Percentiles rank a stretch among this genome's conserved stretches.
Evolutionary conservation across 2,888 invertebrate species (phyloP).

Genomic region (Ophion slaviceki): DNA sequence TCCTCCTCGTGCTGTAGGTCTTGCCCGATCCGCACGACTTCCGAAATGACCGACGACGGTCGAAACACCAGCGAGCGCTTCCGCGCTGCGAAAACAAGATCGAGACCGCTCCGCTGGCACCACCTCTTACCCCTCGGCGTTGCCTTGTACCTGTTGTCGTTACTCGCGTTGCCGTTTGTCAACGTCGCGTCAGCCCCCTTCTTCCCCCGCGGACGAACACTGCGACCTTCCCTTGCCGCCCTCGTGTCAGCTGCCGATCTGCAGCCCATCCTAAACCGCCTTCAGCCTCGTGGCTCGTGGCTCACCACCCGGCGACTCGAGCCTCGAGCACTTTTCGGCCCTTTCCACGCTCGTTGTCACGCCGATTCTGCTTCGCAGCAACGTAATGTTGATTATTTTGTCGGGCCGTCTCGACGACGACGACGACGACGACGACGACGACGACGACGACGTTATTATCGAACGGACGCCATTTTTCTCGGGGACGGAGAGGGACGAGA

Average conservation of each 20-base stretch:
- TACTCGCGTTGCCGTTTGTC: conserved; percentile 25
- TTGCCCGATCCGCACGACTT: conserved; percentile 40
- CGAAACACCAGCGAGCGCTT: conserved; percentile 55
- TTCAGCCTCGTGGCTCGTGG: conserved; percentile 56
- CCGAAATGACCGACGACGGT: conserved; percentile 43
- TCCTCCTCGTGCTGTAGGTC: conserved; percentile 59
- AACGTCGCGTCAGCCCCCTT: conserved; percentile 69
- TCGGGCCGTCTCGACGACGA: not conserved
- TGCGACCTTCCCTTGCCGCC: conserved; percentile 74
- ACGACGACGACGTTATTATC: not conserved
- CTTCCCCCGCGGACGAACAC: conserved; percentile 65
- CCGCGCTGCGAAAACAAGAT: conserved; percentile 64
- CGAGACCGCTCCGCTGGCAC: conserved; percentile 63
- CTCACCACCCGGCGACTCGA: conserved; percentile 38
- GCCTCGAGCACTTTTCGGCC: conserved; percentile 1
- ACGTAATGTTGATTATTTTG: not conserved
- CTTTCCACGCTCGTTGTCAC: not conserved
- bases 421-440: not conserved
- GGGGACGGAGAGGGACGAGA: conserved; percentile 4
- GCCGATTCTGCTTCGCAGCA: not conserved
- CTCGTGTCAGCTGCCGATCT: conserved; percentile 76
- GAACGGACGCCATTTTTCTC: conserved; percentile 4
- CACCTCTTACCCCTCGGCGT: not conserved
- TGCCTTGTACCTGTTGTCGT: conserved; percentile 40
- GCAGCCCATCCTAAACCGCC: conserved; percentile 79